Conservation (phyloP, 2,888 invertebrate genomes). For the Halocaridina rubra region DNA sequence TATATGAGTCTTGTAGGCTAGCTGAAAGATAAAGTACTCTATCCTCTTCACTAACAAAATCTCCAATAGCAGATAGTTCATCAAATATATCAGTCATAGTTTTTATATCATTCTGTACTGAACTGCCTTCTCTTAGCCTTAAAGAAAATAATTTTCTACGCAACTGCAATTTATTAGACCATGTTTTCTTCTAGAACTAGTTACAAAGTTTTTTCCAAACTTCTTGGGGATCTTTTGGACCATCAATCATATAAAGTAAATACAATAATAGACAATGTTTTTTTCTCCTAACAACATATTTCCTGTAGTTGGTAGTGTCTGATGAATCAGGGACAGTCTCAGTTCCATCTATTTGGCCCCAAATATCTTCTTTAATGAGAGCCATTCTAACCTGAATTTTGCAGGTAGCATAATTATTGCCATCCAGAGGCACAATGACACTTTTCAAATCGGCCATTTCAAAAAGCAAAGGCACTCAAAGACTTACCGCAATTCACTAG, state of each 20-base stretch:
- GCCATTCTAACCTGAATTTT: background rate
- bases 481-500: too few relatives aligned
- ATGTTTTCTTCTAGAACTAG: slow-evolving; percentile 21
- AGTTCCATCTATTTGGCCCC: background rate
- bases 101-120: background rate
- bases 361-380: background rate
- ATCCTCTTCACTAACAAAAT: background rate
- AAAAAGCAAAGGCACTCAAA: too few relatives aligned
- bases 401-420: too few relatives aligned
- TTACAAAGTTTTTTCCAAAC: slow-evolving; percentile 28
- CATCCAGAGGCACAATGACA: background rate
- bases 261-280: background rate
- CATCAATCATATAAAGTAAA: slow-evolving; percentile 31
- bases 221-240: slow-evolving; percentile 19
- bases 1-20: too few relatives aligned
- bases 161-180: background rate
- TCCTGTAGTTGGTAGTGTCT: background rate
- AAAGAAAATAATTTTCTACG: background rate
- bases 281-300: background rate
- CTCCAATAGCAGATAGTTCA: background rate
- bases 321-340: background rate
- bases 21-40: background rate
- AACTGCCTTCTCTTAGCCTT: background rate
- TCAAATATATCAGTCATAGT: background rate
- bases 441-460: too few relatives aligned